Base-by-base conservation (phyloP, 2,797 vertebrate species). In the Macrochelys suwanniensis region DNA sequence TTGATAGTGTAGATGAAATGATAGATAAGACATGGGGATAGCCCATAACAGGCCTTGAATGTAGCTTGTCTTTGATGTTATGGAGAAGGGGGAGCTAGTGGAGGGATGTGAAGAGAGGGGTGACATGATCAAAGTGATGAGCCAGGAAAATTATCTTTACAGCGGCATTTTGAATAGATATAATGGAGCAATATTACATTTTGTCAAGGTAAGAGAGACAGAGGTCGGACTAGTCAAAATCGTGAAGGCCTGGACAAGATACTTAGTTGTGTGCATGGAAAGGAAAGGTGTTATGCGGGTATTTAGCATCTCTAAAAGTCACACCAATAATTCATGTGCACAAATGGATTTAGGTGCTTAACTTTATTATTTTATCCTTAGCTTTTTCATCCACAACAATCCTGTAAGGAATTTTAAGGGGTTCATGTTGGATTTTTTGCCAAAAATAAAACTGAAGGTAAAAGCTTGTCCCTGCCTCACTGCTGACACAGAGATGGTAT, bases 1-100 rank as follows among this genome's bases (percentile, higher is more conserved):
- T 61, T 94, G 49, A 85, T 93, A 94, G 68, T 11, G 42, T 86
- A 42, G 84, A 76, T 79, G 49, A 84, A 11, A 65, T 68, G 90
- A 92, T 49, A 92, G 45, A 78, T 89, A 92, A 81, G 45, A 13
- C 23, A 26, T 61, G 13, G 56, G 90, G 92, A 91, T 56, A 90
- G 33, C 54, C 81, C 89, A 57, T 86, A 68, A 80, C 5, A 19
- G 50, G 13, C 68, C 82, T 54, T 87, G 71, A 5, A 6, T 68
- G 47, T 86, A 49, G 81, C 33, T 92, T 86, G 50, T 11, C 61
- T 49, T 16, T 51, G 5, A 21, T 76, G 80, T 6, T 65, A 80
- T 33, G 16, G 10, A 77, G 91, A 82, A 33, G 31, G 59, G 28
- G 59, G 10, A 57, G 26, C 12, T 31, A 33, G 6, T 16, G 28